phyloP scores from a whole-genome alignment of 2,888 invertebrate species.

The Vesta saturnalis region DNA sequence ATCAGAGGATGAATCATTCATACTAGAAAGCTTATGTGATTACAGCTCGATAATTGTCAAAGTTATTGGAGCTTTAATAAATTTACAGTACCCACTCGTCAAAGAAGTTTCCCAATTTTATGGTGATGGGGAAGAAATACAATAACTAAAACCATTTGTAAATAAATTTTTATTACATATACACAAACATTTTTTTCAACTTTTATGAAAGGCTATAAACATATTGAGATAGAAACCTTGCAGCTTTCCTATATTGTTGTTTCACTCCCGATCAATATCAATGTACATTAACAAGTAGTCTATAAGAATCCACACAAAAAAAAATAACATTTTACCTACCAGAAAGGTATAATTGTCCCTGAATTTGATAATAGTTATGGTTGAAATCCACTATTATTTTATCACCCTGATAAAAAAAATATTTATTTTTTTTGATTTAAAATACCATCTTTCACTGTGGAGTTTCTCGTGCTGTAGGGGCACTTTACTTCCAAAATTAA shows the following conservation, averaged over 20 bases:
- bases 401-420: neutral
- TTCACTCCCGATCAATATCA: neutral
- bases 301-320: too few species aligned
- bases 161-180: neutral
- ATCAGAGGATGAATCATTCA: neutral
- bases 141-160: neutral
- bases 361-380: constrained; percentile 3
- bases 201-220: neutral
- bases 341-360: neutral
- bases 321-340: neutral
- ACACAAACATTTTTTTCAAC: neutral
- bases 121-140: neutral
- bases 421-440: neutral
- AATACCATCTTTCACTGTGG: neutral
- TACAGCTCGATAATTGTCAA: neutral
- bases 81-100: neutral
- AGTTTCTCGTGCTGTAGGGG: neutral
- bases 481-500: constrained; percentile 5
- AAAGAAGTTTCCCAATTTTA: neutral
- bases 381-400: neutral
- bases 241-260: neutral
- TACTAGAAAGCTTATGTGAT: neutral
- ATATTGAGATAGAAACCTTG: neutral
- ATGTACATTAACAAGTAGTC: too few species aligned
- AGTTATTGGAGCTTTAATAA: neutral